A percentile compares a stretch with the other conserved stretches of the same genome.
Evolutionary conservation across 2,888 invertebrate species (phyloP).

Genomic region (Stramonita haemastoma): DNA sequence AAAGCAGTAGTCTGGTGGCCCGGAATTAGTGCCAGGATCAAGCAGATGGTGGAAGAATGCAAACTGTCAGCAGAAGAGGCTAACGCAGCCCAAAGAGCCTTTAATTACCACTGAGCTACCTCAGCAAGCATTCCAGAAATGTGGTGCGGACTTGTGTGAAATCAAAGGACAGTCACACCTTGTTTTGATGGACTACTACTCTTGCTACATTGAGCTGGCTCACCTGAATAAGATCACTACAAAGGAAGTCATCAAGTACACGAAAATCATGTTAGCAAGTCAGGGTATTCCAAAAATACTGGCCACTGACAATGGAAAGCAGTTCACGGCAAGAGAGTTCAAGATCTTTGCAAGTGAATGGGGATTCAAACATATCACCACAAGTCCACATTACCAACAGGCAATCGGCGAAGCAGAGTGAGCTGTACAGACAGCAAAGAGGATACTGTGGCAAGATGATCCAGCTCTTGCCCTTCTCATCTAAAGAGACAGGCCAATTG

Average conservation of each 20-base stretch:
- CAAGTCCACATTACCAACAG: conserved; percentile 41
- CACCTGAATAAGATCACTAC: conserved; percentile 33
- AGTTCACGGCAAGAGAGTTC: conserved; percentile 40
- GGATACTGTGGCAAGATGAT: neutral
- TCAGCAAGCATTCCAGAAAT: conserved; percentile 50
- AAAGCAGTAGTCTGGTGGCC: conserved; percentile 52
- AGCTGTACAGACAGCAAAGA: conserved; percentile 37
- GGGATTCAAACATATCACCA: conserved; percentile 42
- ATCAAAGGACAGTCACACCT: conserved; percentile 41
- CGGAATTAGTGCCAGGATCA: conserved; percentile 42
- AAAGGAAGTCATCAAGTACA: conserved; percentile 43
- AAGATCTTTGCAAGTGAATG: conserved; percentile 41
- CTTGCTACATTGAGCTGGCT: conserved; percentile 44
- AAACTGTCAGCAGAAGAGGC: conserved; percentile 41
- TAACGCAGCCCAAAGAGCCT: conserved; percentile 48
- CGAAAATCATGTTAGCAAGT: conserved; percentile 51
- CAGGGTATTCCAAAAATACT: conserved; percentile 49
- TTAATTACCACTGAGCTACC: conserved; percentile 48
- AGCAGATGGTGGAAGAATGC: conserved; percentile 42
- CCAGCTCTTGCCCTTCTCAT: neutral
- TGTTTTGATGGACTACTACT: conserved; percentile 50
- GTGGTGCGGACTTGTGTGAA: conserved; percentile 52
- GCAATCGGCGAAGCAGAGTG: conserved; percentile 44
- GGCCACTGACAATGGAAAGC: conserved; percentile 40
- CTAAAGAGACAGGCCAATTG: neutral